Base-by-base conservation (phyloP, 2,113 vertebrate species). In the Nematolebias whitei region DNA sequence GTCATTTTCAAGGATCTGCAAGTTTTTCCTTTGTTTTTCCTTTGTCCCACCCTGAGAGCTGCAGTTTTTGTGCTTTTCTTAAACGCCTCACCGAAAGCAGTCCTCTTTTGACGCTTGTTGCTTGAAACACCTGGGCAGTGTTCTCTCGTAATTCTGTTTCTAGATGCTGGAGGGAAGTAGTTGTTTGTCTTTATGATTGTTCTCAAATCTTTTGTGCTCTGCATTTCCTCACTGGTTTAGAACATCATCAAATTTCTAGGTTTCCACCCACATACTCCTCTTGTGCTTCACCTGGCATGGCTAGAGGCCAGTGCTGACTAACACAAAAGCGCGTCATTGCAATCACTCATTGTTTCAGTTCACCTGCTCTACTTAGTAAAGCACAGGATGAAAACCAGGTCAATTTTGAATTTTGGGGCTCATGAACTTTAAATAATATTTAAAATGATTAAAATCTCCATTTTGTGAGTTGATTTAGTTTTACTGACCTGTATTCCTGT, bases 211-310 rank as follows among this genome's bases (percentile, higher is more conserved):
- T 88, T 90, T 90, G 88, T 89, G 67, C 79, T 52, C 48, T 76
- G 58, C 70, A 79, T 87, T 85, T 83, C 68, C 73, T 80, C 77
- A 74, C 73, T 40, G 39, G 74, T 80, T 51, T 68, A 41, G 71
- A 83, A 81, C 83, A 77, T 90, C 86, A 84, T 90, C 83, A 61
- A 74, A 80, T 90, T 90, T 89, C 88, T 69, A 32, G 68, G 66
- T 76, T 84, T 76, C 80, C 79, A 80, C 80, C 62, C 81, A 61
- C 64, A 44, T 63, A 61, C 59, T 59, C 62, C 50, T 65, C 63
- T 52, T 74, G 41, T 70, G 29, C 68, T 60, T 76, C 78, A 85
- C 78, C 82, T 86, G 74, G 68, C 77, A 74, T 80, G 84, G 74
- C 41, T 18, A 22, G 41, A 53, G 63, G 75, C 81, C 76, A 78